phyloP scores from a whole-genome alignment of 2,888 invertebrate genomes.

The Tanytarsus gracilentus region DNA sequence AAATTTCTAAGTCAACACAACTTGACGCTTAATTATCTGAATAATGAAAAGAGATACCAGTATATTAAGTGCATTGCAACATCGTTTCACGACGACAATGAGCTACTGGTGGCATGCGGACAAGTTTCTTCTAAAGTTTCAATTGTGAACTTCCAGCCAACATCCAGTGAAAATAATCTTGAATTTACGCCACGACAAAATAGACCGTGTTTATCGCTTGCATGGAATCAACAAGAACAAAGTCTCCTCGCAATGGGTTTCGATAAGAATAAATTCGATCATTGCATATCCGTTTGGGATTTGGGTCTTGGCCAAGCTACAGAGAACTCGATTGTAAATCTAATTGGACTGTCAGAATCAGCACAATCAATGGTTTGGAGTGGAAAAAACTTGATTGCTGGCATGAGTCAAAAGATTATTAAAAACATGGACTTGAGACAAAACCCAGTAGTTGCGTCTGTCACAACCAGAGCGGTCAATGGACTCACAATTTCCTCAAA shows the following conservation, averaged over 20 bases:
- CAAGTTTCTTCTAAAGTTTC: slow-evolving; percentile 81
- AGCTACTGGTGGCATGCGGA: slow-evolving; percentile 77
- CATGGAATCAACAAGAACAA: slow-evolving; percentile 77
- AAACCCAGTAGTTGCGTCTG: slow-evolving; percentile 51
- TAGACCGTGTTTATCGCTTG: slow-evolving; percentile 74
- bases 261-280: slow-evolving; percentile 82
- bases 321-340: slow-evolving; percentile 43
- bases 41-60: slow-evolving; percentile 48
- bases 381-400: slow-evolving; percentile 68
- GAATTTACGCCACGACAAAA: slow-evolving; percentile 62
- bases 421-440: slow-evolving; percentile 86
- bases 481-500: slow-evolving; percentile 73
- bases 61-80: slow-evolving; percentile 82
- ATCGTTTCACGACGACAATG: slow-evolving; percentile 62
- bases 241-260: slow-evolving; percentile 78
- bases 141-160: slow-evolving; percentile 66
- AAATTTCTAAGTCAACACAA: slow-evolving; percentile 19
- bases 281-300: slow-evolving; percentile 86
- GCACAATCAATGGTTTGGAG: slow-evolving; percentile 81
- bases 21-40: neutral
- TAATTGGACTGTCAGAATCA: slow-evolving; percentile 75
- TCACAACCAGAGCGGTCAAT: slow-evolving; percentile 72
- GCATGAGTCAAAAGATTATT: slow-evolving; percentile 80
- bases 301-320: slow-evolving; percentile 42
- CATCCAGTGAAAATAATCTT: slow-evolving; percentile 44